Base-by-base conservation (phyloP, 2,888 invertebrate genomes). In the Phaedon cochleariae region DNA sequence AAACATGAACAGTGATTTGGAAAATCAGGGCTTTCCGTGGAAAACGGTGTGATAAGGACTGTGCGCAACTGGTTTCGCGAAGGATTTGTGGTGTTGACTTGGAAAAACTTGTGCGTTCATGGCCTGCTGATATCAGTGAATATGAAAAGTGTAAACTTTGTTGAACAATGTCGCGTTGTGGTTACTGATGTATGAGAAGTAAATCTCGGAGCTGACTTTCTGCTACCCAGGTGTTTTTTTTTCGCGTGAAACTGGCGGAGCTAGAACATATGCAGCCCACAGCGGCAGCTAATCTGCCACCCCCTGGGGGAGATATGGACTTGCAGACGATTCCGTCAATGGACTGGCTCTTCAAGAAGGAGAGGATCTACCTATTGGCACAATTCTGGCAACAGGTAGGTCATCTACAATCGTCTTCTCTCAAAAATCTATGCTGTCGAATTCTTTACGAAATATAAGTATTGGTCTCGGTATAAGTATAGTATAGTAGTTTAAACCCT, bases 301-400 rank as follows among this genome's bases (percentile, higher is more conserved):
- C 81, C 86, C 89, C 85, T 89, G 92, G 88, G 81, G 86, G 89
- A 89, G 92, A 92, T 88, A 93, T 94, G 90, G 94, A 95, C 90
- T 90, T 94, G 87, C 93, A 93, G 90, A 91, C 94, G 86, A 93
- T 94, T 91, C 94, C 94, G 89, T 94, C 94, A 84, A 94, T 95
- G 95, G 95, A 95, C 89, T 95, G 95, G 95, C 90, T 95, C 85
- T 95, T 95, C 89, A 95, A 95, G 90, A 95, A 95, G 88, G 95
- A 95, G 87, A 89, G 93, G 87, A 94, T 95, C 87, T 95, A 94
- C 88, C 89, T 95, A 84, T 90, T 95, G 84, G 94, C 94, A 84
- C 95, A 95, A 87, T 95, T 95, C 88, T 95, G 95, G 95, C 95
- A 95, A 93, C 95, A 95, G 94, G 95, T 95, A 88, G 90, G 90